Conservation (phyloP, 2,888 invertebrate genomes). For the Chirona hameri region DNA sequence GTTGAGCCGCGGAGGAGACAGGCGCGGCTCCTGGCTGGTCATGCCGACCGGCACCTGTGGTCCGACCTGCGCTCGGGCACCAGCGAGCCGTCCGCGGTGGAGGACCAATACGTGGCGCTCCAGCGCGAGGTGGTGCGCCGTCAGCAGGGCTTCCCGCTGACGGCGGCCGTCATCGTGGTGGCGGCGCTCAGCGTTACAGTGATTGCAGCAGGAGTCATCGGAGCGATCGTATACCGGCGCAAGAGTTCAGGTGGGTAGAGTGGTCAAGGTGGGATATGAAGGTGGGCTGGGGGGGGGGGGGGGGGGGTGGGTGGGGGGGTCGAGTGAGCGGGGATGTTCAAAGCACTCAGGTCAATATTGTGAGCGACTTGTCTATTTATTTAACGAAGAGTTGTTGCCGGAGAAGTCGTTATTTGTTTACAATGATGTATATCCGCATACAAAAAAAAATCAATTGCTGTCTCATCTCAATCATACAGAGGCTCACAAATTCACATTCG, state of each 20-base stretch:
- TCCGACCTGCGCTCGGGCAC: not conserved
- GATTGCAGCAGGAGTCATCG: not conserved
- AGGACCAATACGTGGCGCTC: slow-evolving; percentile 8
- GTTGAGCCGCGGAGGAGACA: not conserved
- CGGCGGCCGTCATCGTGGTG: slow-evolving; percentile 1
- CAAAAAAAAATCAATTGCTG: too few species aligned
- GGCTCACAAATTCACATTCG: too few species aligned
- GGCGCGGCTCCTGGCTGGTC: not conserved
- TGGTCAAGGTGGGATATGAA: too few species aligned
- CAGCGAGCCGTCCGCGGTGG: not conserved
- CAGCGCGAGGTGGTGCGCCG: not conserved
- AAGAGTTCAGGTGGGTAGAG: not conserved
- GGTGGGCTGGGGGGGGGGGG: too few species aligned
- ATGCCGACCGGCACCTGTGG: not conserved
- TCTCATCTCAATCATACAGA: too few species aligned
- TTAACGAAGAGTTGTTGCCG: too few species aligned
- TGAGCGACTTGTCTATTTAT: too few species aligned
- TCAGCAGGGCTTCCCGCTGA: slow-evolving; percentile 10
- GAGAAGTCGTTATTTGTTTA: too few species aligned
- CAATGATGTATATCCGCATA: too few species aligned
- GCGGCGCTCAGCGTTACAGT: slow-evolving; percentile 10
- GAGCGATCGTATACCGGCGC: slow-evolving; percentile 8
- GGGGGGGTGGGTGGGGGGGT: too few species aligned
- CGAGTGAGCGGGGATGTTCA: too few species aligned
- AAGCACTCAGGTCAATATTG: too few species aligned